Evolutionary conservation across 2,888 invertebrate species (phyloP).

Genomic region (Endomychus coccineus): DNA sequence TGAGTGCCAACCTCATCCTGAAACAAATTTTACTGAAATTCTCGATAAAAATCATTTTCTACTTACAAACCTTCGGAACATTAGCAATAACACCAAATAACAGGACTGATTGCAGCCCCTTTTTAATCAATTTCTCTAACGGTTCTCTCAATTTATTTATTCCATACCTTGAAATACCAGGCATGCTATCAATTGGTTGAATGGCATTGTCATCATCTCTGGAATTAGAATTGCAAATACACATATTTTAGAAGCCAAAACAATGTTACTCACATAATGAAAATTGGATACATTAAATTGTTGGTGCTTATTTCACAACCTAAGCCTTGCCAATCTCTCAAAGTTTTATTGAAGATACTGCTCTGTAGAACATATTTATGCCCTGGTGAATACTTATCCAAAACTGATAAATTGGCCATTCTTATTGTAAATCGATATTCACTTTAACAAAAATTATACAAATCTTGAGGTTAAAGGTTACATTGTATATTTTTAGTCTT

Average conservation of each 20-base stretch:
- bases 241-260: too few species aligned
- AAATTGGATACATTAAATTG: constrained; percentile 84
- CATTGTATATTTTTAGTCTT: too few species aligned
- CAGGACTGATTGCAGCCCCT: constrained; percentile 77
- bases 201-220: constrained; percentile 69
- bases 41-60: too few species aligned
- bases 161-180: constrained; percentile 80
- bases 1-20: constrained; percentile 67
- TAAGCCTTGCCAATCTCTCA: constrained; percentile 73
- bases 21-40: too few species aligned
- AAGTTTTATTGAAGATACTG: constrained; percentile 75
- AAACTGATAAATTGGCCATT: too few species aligned
- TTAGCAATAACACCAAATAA: constrained; percentile 81
- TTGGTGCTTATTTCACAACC: constrained; percentile 63
- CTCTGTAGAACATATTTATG: constrained; percentile 66
- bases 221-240: too few species aligned
- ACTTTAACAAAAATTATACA: too few species aligned
- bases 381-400: too few species aligned
- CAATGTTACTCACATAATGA: too few species aligned
- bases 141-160: constrained; percentile 65
- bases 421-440: too few species aligned
- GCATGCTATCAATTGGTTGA: constrained; percentile 80
- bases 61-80: too few species aligned
- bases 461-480: too few species aligned
- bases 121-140: constrained; percentile 60